Evolutionary conservation across 2,113 vertebrate genomes (phyloP).

Genomic region (Rynchops niger): DNA sequence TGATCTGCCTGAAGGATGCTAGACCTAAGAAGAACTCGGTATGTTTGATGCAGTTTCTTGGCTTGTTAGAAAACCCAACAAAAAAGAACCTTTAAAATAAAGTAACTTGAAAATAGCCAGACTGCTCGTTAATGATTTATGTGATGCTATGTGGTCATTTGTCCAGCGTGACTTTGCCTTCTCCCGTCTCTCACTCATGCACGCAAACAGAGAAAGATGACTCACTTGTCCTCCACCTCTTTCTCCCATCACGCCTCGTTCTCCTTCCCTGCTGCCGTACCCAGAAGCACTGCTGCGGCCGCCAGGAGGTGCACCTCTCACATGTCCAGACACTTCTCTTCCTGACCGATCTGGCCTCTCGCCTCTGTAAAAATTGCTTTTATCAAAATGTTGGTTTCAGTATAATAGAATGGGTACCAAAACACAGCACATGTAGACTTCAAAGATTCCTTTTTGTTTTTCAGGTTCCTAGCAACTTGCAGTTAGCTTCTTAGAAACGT

Average conservation of each 20-base stretch:
- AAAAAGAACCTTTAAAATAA: not conserved
- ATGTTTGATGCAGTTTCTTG: not conserved
- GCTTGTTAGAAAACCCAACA: not conserved
- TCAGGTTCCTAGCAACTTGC: not conserved
- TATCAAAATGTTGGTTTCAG: conserved; percentile 38
- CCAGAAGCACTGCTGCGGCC: conserved; percentile 80
- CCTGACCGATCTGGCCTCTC: conserved; percentile 86
- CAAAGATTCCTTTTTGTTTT: not conserved
- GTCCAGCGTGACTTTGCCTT: not conserved
- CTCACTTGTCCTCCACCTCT: conserved; percentile 81
- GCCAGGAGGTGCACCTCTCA: conserved; percentile 82
- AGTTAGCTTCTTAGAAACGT: not conserved
- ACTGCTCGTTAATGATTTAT: not conserved
- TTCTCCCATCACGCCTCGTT: conserved; percentile 80
- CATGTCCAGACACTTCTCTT: conserved; percentile 85
- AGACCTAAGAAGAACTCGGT: not conserved
- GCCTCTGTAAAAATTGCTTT: conserved; percentile 66
- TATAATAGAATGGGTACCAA: not conserved
- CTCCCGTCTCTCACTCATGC: not conserved
- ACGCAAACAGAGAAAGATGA: not conserved
- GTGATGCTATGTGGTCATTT: not conserved
- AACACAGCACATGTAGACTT: not conserved
- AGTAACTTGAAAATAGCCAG: not conserved
- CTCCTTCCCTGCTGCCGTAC: conserved; percentile 83
- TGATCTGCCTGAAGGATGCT: not conserved